These are phyloP conservation scores for Drosophila acutilabella DNA, from an alignment of 2,888 invertebrate genomes.

Conservation along the genomic window DNA sequence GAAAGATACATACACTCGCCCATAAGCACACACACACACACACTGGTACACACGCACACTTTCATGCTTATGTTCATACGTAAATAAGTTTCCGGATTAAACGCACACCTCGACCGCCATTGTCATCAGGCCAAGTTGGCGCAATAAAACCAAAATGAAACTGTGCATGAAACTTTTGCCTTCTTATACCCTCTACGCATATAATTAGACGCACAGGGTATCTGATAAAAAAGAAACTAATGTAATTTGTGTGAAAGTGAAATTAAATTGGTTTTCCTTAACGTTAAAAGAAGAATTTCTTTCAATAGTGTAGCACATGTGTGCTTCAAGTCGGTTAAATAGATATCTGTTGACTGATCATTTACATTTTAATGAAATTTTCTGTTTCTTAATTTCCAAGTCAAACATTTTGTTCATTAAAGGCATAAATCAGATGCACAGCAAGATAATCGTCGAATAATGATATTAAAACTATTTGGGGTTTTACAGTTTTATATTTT, in stretches of 20 bases:
- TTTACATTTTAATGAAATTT: conserved; percentile 26
- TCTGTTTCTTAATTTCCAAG: conserved; percentile 24
- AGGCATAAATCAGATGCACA: conserved; percentile 32
- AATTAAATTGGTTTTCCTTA: too few relatives aligned
- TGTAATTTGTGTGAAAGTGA: not conserved
- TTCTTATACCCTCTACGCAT: conserved; percentile 14
- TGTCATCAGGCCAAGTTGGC: conserved; percentile 69
- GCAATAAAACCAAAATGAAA: conserved; percentile 73
- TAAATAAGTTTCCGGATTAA: conserved; percentile 81
- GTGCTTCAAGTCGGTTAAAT: not conserved
- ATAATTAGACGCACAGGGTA: not conserved
- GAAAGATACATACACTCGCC: conserved; percentile 48
- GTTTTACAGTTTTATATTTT: not conserved
- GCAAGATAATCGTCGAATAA: not conserved
- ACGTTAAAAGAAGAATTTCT: not conserved
- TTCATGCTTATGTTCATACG: conserved; percentile 58
- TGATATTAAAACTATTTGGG: not conserved
- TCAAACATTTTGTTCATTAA: conserved; percentile 30
- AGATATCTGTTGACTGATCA: not conserved
- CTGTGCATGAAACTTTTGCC: conserved; percentile 58
- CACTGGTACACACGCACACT: conserved; percentile 1
- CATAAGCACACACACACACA: not conserved
- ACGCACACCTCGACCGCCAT: conserved; percentile 59
- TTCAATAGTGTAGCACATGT: not conserved
- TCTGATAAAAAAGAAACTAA: not conserved